Percentiles rank a stretch among this genome's conserved stretches.
phyloP scores from a whole-genome alignment of 2,888 invertebrate genomes.

The Apamea sordens region DNA sequence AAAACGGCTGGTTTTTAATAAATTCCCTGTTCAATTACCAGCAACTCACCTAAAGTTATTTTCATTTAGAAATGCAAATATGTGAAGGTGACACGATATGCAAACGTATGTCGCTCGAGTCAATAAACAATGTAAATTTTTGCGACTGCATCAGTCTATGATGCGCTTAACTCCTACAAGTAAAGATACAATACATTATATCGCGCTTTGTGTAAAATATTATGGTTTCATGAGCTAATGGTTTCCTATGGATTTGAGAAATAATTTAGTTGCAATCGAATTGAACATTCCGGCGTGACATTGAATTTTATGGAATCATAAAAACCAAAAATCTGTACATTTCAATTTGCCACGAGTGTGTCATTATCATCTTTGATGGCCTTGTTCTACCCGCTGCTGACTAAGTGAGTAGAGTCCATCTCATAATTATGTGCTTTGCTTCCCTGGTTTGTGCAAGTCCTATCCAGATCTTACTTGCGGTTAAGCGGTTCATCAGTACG shows the following conservation, averaged over 20 bases:
- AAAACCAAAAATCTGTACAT: neutral
- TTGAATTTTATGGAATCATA: conserved; percentile 3
- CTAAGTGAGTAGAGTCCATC: neutral
- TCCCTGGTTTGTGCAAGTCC: neutral
- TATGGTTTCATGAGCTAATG: neutral
- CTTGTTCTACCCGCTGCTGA: neutral
- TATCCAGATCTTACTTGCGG: neutral
- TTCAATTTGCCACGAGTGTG: neutral
- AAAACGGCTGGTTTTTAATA: neutral
- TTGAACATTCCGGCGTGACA: too few species aligned
- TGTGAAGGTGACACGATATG: conserved; percentile 52
- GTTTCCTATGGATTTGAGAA: neutral
- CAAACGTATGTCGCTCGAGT: conserved; percentile 33
- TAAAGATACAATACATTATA: neutral
- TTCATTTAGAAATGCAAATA: conserved; percentile 38
- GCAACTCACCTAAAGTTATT: conserved; percentile 5
- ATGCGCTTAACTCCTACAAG: conserved; percentile 12
- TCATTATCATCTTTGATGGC: too few species aligned
- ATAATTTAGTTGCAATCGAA: neutral
- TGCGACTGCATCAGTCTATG: conserved; percentile 20
- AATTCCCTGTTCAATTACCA: conserved; percentile 7
- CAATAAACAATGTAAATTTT: conserved; percentile 34
- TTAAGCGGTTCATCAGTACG: neutral
- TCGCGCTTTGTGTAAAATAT: neutral
- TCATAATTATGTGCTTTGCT: neutral